These are phyloP conservation scores for Trogon surrucura DNA, from an alignment of 2,113 vertebrate species.

Conservation along the genomic window DNA sequence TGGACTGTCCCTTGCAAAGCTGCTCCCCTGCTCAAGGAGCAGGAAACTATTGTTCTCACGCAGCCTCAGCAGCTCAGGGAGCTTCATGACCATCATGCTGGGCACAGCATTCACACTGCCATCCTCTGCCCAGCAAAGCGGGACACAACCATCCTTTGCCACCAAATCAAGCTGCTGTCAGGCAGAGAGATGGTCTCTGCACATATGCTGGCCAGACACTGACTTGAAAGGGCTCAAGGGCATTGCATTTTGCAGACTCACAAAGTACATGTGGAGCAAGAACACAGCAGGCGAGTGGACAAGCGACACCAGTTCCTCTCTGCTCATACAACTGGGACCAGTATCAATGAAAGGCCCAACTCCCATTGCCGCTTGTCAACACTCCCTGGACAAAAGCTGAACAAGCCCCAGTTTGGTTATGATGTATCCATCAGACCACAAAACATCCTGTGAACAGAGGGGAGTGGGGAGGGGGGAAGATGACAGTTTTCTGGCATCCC, in stretches of 20 bases:
- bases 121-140: not conserved
- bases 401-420: not conserved
- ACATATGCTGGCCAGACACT: not conserved
- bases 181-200: not conserved
- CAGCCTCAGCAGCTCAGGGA: not conserved
- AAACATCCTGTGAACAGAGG: not conserved
- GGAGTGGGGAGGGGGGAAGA: not conserved
- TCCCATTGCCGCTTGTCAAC: not conserved
- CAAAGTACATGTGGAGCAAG: not conserved
- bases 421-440: not conserved
- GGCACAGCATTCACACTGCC: not conserved
- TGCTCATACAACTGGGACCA: not conserved
- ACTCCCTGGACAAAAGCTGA: not conserved
- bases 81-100: fast-evolving
- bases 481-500: slow-evolving; percentile 37
- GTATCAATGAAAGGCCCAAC: not conserved
- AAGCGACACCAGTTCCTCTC: not conserved
- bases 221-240: not conserved
- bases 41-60: not conserved
- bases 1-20: not conserved
- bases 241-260: not conserved
- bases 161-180: not conserved
- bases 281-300: not conserved
- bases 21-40: not conserved
- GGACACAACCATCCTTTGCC: not conserved